Evolutionary conservation across 2,888 invertebrate genomes (phyloP), one percentile per base, ranked within the genome.

Genomic region (Anaspis maculata): DNA sequence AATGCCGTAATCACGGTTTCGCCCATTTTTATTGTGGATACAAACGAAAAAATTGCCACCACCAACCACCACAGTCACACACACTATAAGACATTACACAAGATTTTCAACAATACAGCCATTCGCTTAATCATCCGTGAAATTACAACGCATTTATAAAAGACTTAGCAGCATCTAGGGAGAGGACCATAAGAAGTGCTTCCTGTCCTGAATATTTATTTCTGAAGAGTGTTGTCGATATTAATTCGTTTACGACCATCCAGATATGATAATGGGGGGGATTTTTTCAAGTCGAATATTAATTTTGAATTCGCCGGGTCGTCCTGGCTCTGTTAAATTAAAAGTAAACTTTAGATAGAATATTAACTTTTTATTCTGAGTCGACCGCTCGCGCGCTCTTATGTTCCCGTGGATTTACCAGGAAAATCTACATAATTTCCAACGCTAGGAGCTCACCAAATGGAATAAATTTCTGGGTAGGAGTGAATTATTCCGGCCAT

Each of bases 331-430:
- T 32, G 29, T 19, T 35, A 39, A 39, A 39, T 39, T 39, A 39
- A 39, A 39, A 39, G 39, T 39, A 39, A 39, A 39, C 39, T 39
- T 32, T 39, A 32, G 32, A 39, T 32, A 32, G 39, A 39, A 35
- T 39, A 39, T 39, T 35, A 39, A 35, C 39, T 35, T 39, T 31
- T 39, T 39, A 32, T 31, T 29, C 32, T n/a, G n/a, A n/a, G 19
- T 7, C 23, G 10, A 26, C 25, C 14, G 31, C 25, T 7, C 23
- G 10, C 22, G 22, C 14, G 31, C 25, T 31, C 34, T 35, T 39
- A 32, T 39, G 31, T 23, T 14, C 14, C 23, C 28, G 15, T 32
- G 35, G 21, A 34, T 34, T 36, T 32, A 16, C 34, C 13, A n/a
- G 23, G 25, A 15, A 32, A 38, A 38, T 34, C 38, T 38, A 34